Evolutionary conservation across 1,140 invertebrate species (phyloP).

Genomic region (Dufourea novaeangliae): DNA sequence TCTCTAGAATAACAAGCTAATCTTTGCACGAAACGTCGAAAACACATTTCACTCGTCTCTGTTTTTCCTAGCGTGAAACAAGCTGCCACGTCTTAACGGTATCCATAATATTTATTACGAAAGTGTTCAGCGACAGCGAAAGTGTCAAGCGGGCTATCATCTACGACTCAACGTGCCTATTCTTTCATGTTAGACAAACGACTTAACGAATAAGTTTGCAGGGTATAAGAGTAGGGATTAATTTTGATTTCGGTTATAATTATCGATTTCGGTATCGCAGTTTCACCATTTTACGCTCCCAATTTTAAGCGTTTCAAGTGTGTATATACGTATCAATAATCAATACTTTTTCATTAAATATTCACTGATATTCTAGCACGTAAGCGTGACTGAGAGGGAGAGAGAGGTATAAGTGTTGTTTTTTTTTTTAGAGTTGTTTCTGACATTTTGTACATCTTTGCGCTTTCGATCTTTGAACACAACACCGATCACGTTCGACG

Average conservation of each 20-base stretch:
- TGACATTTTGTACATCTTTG: background rate
- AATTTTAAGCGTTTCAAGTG: background rate
- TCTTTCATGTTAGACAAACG: background rate
- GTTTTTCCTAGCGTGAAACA: too few species aligned
- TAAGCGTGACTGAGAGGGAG: background rate
- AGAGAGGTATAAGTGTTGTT: background rate
- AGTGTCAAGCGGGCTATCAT: background rate
- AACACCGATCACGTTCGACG: background rate
- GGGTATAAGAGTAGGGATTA: background rate
- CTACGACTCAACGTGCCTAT: background rate
- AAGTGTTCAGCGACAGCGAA: background rate
- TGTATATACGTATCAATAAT: background rate
- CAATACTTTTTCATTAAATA: background rate
- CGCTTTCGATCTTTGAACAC: too few species aligned
- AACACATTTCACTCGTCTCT: too few species aligned
- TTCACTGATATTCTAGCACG: background rate
- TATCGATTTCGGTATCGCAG: background rate
- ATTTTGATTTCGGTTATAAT: background rate
- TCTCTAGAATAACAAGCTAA: background rate
- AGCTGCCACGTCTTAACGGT: too few species aligned
- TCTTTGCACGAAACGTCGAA: too few species aligned
- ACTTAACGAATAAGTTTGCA: slow-evolving; percentile 4
- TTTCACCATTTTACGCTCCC: background rate
- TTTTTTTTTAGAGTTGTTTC: background rate
- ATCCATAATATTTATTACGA: slow-evolving; percentile 5